These are phyloP conservation scores for Caenorhabditis wallacei DNA, from an alignment of 2,888 invertebrate species.

Conservation along the genomic window DNA sequence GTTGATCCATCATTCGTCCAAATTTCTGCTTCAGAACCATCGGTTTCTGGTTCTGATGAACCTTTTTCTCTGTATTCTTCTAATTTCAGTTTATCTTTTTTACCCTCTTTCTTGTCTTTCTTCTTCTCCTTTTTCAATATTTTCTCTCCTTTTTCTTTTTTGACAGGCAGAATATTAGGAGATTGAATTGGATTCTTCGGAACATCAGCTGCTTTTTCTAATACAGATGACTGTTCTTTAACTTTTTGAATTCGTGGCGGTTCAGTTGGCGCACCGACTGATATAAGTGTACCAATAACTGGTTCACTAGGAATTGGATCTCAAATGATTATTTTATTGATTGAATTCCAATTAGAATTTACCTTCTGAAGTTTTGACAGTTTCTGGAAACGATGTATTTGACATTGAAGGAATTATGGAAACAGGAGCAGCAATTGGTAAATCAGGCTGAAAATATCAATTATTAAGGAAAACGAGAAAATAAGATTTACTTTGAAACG, in stretches of 20 bases:
- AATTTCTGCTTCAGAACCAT: slow-evolving; percentile 76
- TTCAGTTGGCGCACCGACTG: slow-evolving; percentile 51
- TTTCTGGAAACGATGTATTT: slow-evolving; percentile 58
- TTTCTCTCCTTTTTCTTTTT: slow-evolving; percentile 33
- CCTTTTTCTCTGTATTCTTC: slow-evolving; percentile 55
- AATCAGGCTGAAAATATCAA: slow-evolving; percentile 49
- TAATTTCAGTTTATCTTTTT: slow-evolving; percentile 45
- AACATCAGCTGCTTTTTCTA: neutral
- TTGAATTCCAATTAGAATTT: neutral
- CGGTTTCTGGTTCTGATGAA: slow-evolving; percentile 70
- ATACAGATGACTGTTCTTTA: neutral
- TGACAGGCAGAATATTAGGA: neutral
- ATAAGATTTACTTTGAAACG: slow-evolving; percentile 11
- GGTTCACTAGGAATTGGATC: slow-evolving; percentile 29
- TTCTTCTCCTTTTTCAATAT: slow-evolving; percentile 54
- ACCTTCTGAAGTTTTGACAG: slow-evolving; percentile 20
- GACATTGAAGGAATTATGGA: slow-evolving; percentile 65
- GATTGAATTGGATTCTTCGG: neutral
- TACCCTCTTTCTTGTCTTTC: slow-evolving; percentile 58
- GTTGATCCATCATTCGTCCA: slow-evolving; percentile 59
- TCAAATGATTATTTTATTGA: neutral
- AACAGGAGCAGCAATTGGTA: slow-evolving; percentile 59
- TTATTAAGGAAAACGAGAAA: too few relatives aligned
- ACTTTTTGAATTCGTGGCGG: slow-evolving; percentile 10
- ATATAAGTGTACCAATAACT: slow-evolving; percentile 53